Conservation (phyloP, 1,140 invertebrate genomes). For the Odontomachus brunneus region DNA sequence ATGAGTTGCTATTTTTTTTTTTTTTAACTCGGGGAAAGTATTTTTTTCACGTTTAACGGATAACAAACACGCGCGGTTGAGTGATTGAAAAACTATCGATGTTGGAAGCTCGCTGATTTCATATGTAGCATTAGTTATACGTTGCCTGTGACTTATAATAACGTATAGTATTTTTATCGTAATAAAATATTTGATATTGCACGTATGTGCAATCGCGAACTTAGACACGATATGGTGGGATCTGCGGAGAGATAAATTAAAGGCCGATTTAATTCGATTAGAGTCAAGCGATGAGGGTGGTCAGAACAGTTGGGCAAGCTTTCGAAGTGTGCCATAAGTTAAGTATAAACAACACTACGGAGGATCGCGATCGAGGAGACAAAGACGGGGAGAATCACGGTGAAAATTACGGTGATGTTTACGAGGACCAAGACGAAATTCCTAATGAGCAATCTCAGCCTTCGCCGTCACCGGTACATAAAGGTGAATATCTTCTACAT, state of each 20-base stretch:
- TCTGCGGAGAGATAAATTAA: conserved; percentile 9
- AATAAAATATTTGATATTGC: too few species aligned
- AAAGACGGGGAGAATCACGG: conserved; percentile 77
- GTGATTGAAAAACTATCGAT: not conserved
- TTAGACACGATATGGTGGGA: not conserved
- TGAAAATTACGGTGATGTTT: conserved; percentile 87
- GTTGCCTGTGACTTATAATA: not conserved
- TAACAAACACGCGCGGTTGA: too few species aligned
- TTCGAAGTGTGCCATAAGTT: conserved; percentile 99
- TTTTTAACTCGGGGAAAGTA: too few species aligned
- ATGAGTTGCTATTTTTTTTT: too few species aligned
- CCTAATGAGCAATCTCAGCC: conserved; percentile 86
- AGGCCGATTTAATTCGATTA: conserved; percentile 83
- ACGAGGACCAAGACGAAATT: conserved; percentile 88
- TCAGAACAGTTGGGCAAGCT: conserved; percentile 98
- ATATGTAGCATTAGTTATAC: not conserved
- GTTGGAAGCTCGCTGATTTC: conserved; percentile 34
- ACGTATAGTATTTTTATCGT: too few species aligned
- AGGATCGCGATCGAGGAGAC: conserved; percentile 58
- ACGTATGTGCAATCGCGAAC: not conserved
- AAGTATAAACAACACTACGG: conserved; percentile 86
- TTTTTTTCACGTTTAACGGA: too few species aligned
- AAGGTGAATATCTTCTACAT: conserved; percentile 74
- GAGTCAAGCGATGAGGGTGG: conserved; percentile 99
- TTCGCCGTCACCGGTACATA: conserved; percentile 82